Base-by-base conservation (phyloP, 2,888 invertebrate genomes). In the Cantharis flavilabris region DNA sequence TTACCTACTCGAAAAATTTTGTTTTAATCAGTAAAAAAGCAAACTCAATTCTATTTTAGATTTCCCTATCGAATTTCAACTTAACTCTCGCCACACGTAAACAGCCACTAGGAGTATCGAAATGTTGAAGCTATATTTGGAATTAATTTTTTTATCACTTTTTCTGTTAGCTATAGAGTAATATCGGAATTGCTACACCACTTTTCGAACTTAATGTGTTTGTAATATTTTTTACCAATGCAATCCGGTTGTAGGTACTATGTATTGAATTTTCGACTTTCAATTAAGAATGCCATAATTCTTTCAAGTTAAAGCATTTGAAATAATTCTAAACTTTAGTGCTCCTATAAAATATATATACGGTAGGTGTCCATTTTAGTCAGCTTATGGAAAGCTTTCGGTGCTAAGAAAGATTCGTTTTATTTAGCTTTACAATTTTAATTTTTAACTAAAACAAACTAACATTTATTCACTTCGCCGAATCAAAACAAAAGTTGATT, bases 21-120 rank as follows among this genome's bases (percentile, higher is more conserved):
- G 23, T 67, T 67, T 67, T 67, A 67, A 67, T 67, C 65, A 67
- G 26, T 26, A 67, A 67, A 67, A 67, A 67, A 67, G 65, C 65
- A n/a, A 26, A 67, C 65, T 67, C 65, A 26, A 67, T 67, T 67
- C 65, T 23, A 67, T 26, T 67, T 67, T 23, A 67, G 65, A 67
- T 67, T 67, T 67, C 65, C 65, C 65, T 67, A 67, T 67, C 65
- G 65, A 67, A 67, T 67, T 67, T 67, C 65, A 67, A 67, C 65
- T 67, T 67, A 67, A 67, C 65, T 67, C 65, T 67, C 65, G 65
- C 20, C 65, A 67, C 65, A 67, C 65, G 65, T 67, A 67, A 67
- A 67, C 65, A 23, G 23, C 65, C 23, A 67, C 65, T 67, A 67
- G 26, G 10, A 20, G 65, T 26, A 67, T 67, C 26, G 65, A 67